Conservation (phyloP, 2,113 vertebrate genomes). For the Spea multiplicata region DNA sequence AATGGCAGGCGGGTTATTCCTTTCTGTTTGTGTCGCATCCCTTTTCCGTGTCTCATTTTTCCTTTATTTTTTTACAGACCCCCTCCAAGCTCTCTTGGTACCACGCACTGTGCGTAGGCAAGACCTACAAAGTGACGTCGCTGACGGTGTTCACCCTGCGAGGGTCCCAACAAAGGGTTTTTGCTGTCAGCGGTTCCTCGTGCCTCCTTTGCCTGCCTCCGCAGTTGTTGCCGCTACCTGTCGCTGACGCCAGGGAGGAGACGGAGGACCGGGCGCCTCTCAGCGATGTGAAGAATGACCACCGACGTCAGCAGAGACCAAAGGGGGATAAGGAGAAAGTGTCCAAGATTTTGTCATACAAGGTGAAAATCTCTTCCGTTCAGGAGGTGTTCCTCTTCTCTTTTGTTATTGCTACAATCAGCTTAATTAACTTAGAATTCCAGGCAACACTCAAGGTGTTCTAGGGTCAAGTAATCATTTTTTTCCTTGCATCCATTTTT, state of each 20-base stretch:
- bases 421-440: no score
- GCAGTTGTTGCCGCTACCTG: not conserved
- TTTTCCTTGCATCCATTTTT: no score
- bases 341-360: slow-evolving; percentile 74
- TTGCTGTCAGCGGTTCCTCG: slow-evolving; percentile 67
- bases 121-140: slow-evolving; percentile 67
- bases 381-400: not conserved
- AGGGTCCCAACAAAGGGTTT: slow-evolving; percentile 60
- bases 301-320: slow-evolving; percentile 12
- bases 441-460: no score
- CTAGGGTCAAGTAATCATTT: no score
- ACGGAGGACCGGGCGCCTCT: not conserved
- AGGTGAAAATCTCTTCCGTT: slow-evolving; percentile 67
- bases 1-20: no score
- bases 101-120: slow-evolving; percentile 62
- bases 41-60: no score
- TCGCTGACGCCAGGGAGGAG: not conserved
- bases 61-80: slow-evolving; percentile 60
- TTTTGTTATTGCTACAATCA: not conserved
- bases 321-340: slow-evolving; percentile 47
- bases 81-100: slow-evolving; percentile 67
- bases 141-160: slow-evolving; percentile 66
- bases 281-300: slow-evolving; percentile 33
- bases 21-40: no score
- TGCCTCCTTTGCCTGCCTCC: slow-evolving; percentile 43